A percentile compares a stretch with the other conserved stretches of the same genome.
Conservation (phyloP, 2,113 vertebrate genomes). For the Lucifuga dentata region DNA sequence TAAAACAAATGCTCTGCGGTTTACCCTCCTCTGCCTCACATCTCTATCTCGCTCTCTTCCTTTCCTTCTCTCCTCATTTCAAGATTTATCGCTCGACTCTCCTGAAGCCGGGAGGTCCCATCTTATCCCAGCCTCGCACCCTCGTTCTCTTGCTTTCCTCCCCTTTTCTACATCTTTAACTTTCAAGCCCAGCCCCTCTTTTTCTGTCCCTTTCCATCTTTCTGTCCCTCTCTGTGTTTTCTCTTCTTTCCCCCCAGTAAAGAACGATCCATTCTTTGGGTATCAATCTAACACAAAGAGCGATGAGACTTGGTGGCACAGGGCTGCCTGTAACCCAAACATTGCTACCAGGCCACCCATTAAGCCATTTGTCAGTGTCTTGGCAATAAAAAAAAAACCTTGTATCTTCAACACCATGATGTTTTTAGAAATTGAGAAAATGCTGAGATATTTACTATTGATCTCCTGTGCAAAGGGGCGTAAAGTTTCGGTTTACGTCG, state of each 20-base stretch:
- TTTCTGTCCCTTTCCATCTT: background rate
- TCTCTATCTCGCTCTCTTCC: conserved; percentile 32
- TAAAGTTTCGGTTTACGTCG: conserved; percentile 4
- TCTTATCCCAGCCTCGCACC: conserved; percentile 3
- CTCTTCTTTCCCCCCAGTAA: background rate
- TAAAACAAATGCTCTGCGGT: conserved; percentile 59
- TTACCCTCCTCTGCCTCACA: conserved; percentile 42
- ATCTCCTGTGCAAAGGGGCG: background rate
- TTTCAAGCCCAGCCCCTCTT: background rate
- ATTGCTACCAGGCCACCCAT: background rate
- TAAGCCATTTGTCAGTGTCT: conserved; percentile 9
- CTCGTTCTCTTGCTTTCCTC: conserved; percentile 4
- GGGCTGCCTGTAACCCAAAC: background rate
- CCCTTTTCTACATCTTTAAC: background rate
- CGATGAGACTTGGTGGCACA: conserved; percentile 12
- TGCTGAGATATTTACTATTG: background rate
- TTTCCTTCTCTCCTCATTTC: background rate
- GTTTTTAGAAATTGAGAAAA: conserved; percentile 2
- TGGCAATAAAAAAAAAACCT: background rate
- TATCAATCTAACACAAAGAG: conserved; percentile 6
- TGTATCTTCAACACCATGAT: background rate
- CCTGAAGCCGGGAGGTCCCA: conserved; percentile 47
- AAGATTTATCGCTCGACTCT: conserved; percentile 57
- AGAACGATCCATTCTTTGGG: conserved; percentile 13
- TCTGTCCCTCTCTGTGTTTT: conserved; percentile 1